These are phyloP conservation scores for Spizaetus ornatus DNA, from an alignment of 2,113 vertebrate species.

Conservation along the genomic window DNA sequence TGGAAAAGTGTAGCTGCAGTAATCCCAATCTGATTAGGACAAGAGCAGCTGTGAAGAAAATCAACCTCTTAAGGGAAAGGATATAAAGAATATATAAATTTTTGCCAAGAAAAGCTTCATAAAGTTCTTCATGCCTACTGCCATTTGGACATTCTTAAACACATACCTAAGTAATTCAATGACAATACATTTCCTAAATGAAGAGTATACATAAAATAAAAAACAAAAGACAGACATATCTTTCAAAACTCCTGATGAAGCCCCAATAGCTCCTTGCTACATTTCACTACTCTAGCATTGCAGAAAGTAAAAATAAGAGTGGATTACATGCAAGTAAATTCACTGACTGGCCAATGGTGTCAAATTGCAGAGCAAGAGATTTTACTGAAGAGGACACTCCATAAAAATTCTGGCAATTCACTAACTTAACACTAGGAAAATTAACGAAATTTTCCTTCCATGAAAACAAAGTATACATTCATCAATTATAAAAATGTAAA, in stretches of 20 bases:
- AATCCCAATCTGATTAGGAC: background rate
- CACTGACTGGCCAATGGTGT: background rate
- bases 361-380: background rate
- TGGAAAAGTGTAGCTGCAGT: background rate
- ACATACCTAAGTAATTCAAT: background rate
- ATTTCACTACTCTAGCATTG: background rate
- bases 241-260: background rate
- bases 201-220: background rate
- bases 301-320: background rate
- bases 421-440: background rate
- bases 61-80: background rate
- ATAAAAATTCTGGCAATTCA: background rate
- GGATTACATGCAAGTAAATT: background rate
- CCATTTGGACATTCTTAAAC: background rate
- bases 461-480: background rate
- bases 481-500: background rate
- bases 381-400: background rate
- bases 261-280: background rate
- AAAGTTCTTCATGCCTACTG: background rate
- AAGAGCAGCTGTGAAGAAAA: background rate
- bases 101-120: background rate
- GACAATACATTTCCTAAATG: background rate
- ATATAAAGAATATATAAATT: background rate
- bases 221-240: background rate
- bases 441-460: background rate